phyloP scores from a whole-genome alignment of 2,888 invertebrate genomes.

The Temnothorax rugatulus region DNA sequence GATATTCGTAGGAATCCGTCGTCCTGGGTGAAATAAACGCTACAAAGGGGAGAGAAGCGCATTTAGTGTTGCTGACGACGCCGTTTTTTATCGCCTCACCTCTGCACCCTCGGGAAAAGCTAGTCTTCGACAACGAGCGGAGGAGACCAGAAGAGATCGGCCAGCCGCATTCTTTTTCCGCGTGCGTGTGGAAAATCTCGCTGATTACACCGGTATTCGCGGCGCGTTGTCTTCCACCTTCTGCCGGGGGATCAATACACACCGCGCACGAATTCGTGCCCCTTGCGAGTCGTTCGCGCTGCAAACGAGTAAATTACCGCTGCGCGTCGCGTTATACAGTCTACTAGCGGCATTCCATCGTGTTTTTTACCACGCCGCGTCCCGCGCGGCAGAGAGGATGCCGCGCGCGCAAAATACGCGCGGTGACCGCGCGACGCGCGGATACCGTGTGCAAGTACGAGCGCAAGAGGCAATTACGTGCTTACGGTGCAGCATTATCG shows the following conservation, averaged over 20 bases:
- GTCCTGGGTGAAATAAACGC: neutral
- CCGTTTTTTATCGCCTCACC: constrained; percentile 7
- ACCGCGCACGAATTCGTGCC: constrained; percentile 54
- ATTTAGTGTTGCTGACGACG: neutral
- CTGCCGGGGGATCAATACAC: neutral
- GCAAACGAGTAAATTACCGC: constrained; percentile 67
- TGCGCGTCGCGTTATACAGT: constrained; percentile 64
- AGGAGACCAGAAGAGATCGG: neutral
- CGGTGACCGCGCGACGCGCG: constrained; percentile 52
- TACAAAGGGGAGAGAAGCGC: neutral
- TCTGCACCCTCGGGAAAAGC: neutral
- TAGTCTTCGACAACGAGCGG: neutral
- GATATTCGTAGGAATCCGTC: neutral
- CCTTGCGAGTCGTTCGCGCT: constrained; percentile 10
- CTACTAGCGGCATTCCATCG: constrained; percentile 29
- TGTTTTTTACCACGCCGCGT: neutral
- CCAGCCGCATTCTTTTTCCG: constrained; percentile 14
- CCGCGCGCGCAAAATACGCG: constrained; percentile 1
- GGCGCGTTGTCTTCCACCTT: constrained; percentile 8
- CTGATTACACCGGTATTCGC: constrained; percentile 35
- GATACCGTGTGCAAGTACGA: constrained; percentile 57
- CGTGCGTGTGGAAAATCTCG: constrained; percentile 23
- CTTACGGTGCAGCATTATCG: constrained; percentile 70
- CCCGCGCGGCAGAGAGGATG: neutral
- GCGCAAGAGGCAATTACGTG: constrained; percentile 72